Conservation (phyloP, 2,888 invertebrate species). For the Prosopocoilus inquinatus region DNA sequence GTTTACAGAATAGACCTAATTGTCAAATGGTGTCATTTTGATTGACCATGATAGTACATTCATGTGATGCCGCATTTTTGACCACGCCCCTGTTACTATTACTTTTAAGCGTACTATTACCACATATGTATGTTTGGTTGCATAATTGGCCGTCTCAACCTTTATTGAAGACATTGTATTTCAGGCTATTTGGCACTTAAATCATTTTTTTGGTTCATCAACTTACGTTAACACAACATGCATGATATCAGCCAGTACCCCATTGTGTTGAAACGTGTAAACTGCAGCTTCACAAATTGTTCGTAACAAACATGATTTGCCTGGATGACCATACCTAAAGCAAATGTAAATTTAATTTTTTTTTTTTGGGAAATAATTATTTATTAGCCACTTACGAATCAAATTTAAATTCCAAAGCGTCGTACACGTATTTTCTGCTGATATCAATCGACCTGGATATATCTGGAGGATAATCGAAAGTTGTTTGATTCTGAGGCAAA, state of each 20-base stretch:
- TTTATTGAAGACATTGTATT: too few species aligned
- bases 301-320: conserved; percentile 61
- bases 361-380: neutral
- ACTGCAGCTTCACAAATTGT: conserved; percentile 66
- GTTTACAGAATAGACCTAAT: too few species aligned
- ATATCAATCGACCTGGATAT: conserved; percentile 20
- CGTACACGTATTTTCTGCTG: conserved; percentile 22
- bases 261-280: conserved; percentile 57
- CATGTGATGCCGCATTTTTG: too few species aligned
- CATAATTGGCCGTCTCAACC: too few species aligned
- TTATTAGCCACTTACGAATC: conserved; percentile 22
- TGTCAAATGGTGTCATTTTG: too few species aligned
- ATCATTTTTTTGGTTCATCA: too few species aligned
- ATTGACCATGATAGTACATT: too few species aligned
- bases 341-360: conserved; percentile 11
- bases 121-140: too few species aligned
- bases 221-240: conserved; percentile 68
- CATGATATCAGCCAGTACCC: conserved; percentile 63
- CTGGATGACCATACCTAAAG: conserved; percentile 59
- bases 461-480: conserved; percentile 31
- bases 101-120: too few species aligned
- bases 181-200: too few species aligned
- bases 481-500: conserved; percentile 55
- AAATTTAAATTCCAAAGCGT: conserved; percentile 25
- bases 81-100: too few species aligned